Base-by-base conservation (phyloP, 2,888 invertebrate species). In the Drosophila flavopinicola region DNA sequence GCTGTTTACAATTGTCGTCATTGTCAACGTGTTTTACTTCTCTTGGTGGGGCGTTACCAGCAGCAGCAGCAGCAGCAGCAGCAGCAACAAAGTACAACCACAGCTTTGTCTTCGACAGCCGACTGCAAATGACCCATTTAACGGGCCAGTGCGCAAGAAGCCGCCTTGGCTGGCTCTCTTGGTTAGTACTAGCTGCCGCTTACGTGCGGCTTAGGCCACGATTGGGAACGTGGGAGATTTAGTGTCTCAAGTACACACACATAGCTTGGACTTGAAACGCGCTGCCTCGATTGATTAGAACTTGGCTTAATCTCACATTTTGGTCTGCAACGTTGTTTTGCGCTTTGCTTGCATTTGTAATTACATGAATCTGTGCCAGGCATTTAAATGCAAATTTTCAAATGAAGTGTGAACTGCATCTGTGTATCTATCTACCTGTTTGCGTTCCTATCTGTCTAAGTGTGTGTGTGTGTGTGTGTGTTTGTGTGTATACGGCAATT, bases 1-100 rank as follows among this genome's bases (percentile, higher is more conserved):
- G 70, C 67, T 77, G 84, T 71, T 78, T 86, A 84, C 87, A 85
- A 84, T 82, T 84, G 83, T 75, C 67, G 83, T 82, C 83, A 83
- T 85, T 83, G 83, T 85, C 87, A 87, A 75, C 82, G 67, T 76
- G 74, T 74, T 79, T 68, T 61, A 64, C 68, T 76, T 70, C 66
- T 76, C 68, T 64, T 65, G 59, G 38, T 24, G 63, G 78, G 75
- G 73, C 77, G 68, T 72, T 51, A 51, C 66, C 65, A 59, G 32
- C 56, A 54, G 17, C 59, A 58, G 24, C 20, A 33, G 52, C 2
- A 42, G 17, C 51, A 64, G 32, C 56, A 64, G 2, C 23, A 59
- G 10, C 45, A 41, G n/a, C n/a, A 32, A 48, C 33, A 56, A 41
- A 27, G 15, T n/a, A 76, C 66, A 73, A 80, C 64, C 64, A 44